Conservation (phyloP, 2,797 vertebrate genomes). For the Chloroceryle inda region DNA sequence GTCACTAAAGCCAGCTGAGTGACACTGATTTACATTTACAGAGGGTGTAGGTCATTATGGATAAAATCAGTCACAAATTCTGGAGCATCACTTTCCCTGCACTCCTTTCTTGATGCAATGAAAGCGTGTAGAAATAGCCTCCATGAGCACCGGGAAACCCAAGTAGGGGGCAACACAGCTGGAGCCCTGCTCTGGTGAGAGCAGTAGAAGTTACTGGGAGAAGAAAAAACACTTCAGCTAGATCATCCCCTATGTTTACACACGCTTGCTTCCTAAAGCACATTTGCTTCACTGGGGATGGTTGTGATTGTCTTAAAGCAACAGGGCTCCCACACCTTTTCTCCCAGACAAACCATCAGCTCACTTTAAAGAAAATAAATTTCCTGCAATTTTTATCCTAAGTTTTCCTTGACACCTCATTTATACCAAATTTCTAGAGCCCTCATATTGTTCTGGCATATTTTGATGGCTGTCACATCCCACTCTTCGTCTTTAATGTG, state of each 20-base stretch:
- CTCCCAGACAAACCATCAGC: neutral
- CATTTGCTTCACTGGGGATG: neutral
- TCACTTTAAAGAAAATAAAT: neutral
- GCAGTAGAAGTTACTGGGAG: neutral
- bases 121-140: neutral
- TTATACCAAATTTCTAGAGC: neutral
- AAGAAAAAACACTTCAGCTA: neutral
- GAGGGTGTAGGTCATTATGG: fast-evolving
- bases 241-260: neutral
- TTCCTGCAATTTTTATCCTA: neutral
- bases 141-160: neutral
- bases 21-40: neutral
- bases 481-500: neutral
- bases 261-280: neutral
- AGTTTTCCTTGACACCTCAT: neutral
- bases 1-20: neutral
- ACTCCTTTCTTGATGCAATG: neutral
- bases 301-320: neutral
- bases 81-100: neutral
- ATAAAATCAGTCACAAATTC: neutral
- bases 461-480: neutral
- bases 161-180: neutral
- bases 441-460: neutral
- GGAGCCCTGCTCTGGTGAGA: neutral
- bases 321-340: neutral